Evolutionary conservation across 2,888 invertebrate species (phyloP).

Genomic region (Cotesia congregata): DNA sequence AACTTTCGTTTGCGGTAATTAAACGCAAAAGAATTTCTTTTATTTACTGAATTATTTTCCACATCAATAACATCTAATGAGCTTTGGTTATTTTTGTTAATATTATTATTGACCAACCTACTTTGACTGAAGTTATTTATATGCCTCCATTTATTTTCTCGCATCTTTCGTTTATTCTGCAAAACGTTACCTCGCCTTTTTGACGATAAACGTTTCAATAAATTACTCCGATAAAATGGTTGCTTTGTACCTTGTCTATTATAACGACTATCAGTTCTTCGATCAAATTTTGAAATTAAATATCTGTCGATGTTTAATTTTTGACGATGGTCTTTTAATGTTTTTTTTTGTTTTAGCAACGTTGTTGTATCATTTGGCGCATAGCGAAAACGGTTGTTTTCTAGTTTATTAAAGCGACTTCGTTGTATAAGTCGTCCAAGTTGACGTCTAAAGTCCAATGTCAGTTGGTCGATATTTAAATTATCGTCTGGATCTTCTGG

Average conservation of each 20-base stretch:
- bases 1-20: not conserved
- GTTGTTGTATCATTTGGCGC: not conserved
- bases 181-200: not conserved
- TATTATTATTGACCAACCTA: not conserved
- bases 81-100: not conserved
- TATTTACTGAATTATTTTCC: not conserved
- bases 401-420: conserved; percentile 43
- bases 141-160: not conserved
- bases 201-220: not conserved
- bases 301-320: not conserved
- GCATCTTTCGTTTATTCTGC: not conserved
- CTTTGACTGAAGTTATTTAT: not conserved
- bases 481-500: conserved; percentile 47
- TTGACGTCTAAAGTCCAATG: conserved; percentile 45
- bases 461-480: conserved; percentile 47
- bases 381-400: conserved; percentile 32
- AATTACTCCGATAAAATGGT: not conserved
- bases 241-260: not conserved
- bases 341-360: not conserved
- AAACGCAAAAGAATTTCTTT: not conserved
- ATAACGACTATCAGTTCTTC: too few species aligned
- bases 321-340: not conserved
- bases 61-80: not conserved
- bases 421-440: conserved; percentile 46
- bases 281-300: too few species aligned